These are phyloP conservation scores for Orcinus orca DNA, from an alignment of 2,113 vertebrate genomes.

Conservation along the genomic window DNA sequence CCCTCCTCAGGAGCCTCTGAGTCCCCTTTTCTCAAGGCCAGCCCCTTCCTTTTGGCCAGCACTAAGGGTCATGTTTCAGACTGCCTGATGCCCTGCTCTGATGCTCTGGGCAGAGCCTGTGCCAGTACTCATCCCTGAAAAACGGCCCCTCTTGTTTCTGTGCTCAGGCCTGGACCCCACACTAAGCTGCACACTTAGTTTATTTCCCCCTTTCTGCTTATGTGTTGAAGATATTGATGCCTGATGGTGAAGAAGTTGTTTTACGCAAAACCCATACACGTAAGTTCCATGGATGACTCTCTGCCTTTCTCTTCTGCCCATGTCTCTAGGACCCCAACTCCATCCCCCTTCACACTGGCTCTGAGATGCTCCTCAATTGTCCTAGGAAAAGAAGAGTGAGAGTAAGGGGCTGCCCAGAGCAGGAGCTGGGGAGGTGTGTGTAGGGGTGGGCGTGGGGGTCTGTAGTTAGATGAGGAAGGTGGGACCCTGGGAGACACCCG, in stretches of 20 bases:
- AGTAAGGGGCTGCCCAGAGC: background rate
- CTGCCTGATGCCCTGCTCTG: background rate
- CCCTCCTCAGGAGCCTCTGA: background rate
- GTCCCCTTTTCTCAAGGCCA: background rate
- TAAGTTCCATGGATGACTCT: background rate
- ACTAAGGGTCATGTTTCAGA: background rate
- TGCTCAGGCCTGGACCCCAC: too few relatives aligned
- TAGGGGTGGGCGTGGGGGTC: accelerated
- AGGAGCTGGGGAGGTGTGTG: background rate
- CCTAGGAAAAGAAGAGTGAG: background rate
- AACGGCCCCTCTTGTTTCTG: background rate
- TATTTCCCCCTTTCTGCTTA: background rate
- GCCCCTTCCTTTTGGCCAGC: background rate
- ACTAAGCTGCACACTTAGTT: background rate
- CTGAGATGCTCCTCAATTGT: background rate
- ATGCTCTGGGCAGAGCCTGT: background rate
- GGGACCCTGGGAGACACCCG: background rate
- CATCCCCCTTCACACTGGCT: background rate
- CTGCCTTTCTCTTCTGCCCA: background rate
- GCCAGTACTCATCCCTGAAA: accelerated
- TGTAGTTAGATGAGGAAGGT: accelerated
- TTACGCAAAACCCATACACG: background rate
- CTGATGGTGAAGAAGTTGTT: background rate
- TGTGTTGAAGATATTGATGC: background rate
- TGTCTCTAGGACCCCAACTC: background rate